These are phyloP conservation scores for Montipora foliosa DNA, from an alignment of 64 coral and sea anemone genomes.

Conservation along the genomic window DNA sequence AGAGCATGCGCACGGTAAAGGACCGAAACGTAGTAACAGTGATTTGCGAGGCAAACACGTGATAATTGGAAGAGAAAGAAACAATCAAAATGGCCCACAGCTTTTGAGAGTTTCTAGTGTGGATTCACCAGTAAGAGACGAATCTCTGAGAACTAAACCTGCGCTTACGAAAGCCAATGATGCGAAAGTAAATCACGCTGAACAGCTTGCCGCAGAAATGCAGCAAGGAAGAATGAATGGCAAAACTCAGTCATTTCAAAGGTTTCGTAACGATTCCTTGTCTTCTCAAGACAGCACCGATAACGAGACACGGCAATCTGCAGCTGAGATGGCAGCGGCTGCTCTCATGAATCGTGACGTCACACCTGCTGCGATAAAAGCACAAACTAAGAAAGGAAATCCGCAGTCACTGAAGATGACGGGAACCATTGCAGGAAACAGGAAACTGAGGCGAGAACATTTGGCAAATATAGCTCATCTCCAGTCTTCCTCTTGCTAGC, in stretches of 20 bases:
- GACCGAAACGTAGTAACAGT: slow-evolving; percentile 13
- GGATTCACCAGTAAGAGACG: background rate
- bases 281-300: slow-evolving; percentile 90
- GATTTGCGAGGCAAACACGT: slow-evolving; percentile 19
- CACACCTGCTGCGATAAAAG: background rate
- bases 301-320: slow-evolving; percentile 70
- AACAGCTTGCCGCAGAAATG: slow-evolving; percentile 78
- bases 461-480: slow-evolving; percentile 75
- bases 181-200: slow-evolving; percentile 66
- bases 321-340: slow-evolving; percentile 76
- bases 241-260: slow-evolving; percentile 33
- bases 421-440: slow-evolving; percentile 4
- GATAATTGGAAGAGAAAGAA: background rate
- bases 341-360: slow-evolving; percentile 78
- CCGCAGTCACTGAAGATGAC: slow-evolving; percentile 75
- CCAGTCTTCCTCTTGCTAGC: slow-evolving; percentile 79
- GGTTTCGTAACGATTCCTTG: slow-evolving; percentile 56
- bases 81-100: background rate
- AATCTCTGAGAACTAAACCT: background rate
- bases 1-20: slow-evolving; percentile 1
- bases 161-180: background rate
- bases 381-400: slow-evolving; percentile 9
- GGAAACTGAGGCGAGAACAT: slow-evolving; percentile 49
- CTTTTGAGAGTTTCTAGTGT: slow-evolving; percentile 30
- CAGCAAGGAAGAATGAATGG: slow-evolving; percentile 58